phyloP scores from a whole-genome alignment of 2,113 vertebrate genomes.

The Cichladusa arquata region DNA sequence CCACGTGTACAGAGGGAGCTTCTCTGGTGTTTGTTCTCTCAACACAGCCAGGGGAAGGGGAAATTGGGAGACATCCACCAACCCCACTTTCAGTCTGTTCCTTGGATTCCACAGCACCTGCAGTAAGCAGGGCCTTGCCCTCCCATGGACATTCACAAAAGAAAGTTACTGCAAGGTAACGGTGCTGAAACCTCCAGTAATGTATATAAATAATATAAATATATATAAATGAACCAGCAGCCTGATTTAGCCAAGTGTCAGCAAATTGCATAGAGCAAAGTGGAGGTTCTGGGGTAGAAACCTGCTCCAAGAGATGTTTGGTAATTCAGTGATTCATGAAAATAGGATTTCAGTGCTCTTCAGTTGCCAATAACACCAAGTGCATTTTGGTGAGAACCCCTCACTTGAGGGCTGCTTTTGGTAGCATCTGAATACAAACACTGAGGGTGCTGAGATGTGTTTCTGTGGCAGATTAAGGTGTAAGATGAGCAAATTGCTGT shows the following conservation, averaged over 20 bases:
- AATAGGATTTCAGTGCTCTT: background rate
- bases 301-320: background rate
- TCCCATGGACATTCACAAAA: accelerated
- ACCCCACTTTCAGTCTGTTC: accelerated
- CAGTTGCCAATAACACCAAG: background rate
- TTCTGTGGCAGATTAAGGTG: background rate
- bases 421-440: background rate
- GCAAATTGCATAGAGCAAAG: background rate
- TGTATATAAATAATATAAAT: accelerated
- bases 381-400: background rate
- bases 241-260: background rate
- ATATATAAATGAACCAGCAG: background rate
- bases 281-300: background rate
- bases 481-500: background rate
- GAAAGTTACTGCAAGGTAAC: background rate
- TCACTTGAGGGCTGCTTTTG: background rate
- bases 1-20: background rate
- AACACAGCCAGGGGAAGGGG: background rate
- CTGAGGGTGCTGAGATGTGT: background rate
- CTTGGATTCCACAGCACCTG: background rate
- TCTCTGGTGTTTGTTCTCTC: background rate
- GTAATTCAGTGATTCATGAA: background rate
- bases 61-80: background rate
- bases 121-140: background rate
- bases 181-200: background rate